Evolutionary conservation across 2,113 vertebrate species (phyloP).

Genomic region (Lutjanus erythropterus): DNA sequence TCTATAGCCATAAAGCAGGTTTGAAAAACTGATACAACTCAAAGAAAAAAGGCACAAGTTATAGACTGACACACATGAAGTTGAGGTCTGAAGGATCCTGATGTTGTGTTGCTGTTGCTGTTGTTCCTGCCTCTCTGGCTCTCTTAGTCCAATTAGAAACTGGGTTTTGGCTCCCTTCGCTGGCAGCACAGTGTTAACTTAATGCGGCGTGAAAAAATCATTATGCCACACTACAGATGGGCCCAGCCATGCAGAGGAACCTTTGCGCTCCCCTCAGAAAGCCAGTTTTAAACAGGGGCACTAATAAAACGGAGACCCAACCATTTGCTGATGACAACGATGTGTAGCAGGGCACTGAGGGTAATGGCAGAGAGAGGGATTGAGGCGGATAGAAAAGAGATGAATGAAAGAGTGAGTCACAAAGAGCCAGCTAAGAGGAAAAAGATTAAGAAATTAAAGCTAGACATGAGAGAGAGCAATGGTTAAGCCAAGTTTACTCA

Average conservation of each 20-base stretch:
- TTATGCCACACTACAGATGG: slow-evolving; percentile 90
- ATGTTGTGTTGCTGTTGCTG: slow-evolving; percentile 47
- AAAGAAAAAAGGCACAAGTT: neutral
- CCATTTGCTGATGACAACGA: slow-evolving; percentile 61
- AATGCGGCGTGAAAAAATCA: slow-evolving; percentile 90
- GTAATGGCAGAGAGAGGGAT: slow-evolving; percentile 19
- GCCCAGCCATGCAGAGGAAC: slow-evolving; percentile 86
- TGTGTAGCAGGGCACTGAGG: slow-evolving; percentile 46
- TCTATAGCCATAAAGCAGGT: neutral
- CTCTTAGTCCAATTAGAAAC: slow-evolving; percentile 83
- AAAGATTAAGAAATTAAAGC: slow-evolving; percentile 49
- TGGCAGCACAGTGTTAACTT: slow-evolving; percentile 87
- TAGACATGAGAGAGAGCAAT: slow-evolving; percentile 5
- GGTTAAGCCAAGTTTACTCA: slow-evolving; percentile 49
- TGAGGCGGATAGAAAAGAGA: neutral
- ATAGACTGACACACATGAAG: neutral
- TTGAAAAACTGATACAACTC: neutral
- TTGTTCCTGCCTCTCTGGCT: slow-evolving; percentile 44
- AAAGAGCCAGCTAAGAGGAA: slow-evolving; percentile 19
- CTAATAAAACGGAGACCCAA: slow-evolving; percentile 63
- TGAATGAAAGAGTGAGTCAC: slow-evolving; percentile 18
- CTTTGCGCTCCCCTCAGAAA: slow-evolving; percentile 85
- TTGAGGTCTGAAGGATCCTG: slow-evolving; percentile 44
- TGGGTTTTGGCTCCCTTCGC: slow-evolving; percentile 81
- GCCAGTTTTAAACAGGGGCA: slow-evolving; percentile 66